Percentiles rank a stretch among this genome's conserved stretches.
phyloP scores from a whole-genome alignment of 2,888 invertebrate genomes.

The Pardosa pseudoannulata region DNA sequence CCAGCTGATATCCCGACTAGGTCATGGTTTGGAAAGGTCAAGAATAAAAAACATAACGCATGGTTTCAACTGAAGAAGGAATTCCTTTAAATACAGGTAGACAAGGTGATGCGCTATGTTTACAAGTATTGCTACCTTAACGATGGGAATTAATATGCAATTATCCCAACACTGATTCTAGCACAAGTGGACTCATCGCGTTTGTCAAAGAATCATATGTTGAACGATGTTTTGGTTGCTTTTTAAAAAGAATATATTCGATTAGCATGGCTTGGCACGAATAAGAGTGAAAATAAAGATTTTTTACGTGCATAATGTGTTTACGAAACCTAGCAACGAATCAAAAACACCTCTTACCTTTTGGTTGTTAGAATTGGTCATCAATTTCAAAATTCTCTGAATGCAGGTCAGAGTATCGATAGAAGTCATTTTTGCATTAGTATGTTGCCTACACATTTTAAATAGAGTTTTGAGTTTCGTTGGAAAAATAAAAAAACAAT shows the following conservation, averaged over 20 bases:
- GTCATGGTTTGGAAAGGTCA: no score
- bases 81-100: no score
- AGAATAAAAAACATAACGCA: no score
- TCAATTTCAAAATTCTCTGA: background rate
- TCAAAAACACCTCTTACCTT: background rate
- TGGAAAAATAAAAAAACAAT: background rate
- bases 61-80: no score
- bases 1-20: no score
- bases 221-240: background rate
- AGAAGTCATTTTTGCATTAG: background rate
- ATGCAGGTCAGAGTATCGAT: background rate
- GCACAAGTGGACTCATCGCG: no score
- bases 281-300: background rate
- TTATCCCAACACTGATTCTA: no score
- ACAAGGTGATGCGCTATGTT: no score
- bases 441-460: background rate
- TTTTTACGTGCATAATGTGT: background rate
- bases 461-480: background rate
- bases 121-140: no score
- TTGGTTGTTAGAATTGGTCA: background rate
- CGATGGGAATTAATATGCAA: no score
- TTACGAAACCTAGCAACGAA: slow-evolving; percentile 13
- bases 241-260: slow-evolving; percentile 10
- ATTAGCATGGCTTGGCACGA: background rate
- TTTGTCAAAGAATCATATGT: background rate